These are phyloP conservation scores for Drosophila stalkeri DNA, from an alignment of 2,888 invertebrate species.

Conservation along the genomic window DNA sequence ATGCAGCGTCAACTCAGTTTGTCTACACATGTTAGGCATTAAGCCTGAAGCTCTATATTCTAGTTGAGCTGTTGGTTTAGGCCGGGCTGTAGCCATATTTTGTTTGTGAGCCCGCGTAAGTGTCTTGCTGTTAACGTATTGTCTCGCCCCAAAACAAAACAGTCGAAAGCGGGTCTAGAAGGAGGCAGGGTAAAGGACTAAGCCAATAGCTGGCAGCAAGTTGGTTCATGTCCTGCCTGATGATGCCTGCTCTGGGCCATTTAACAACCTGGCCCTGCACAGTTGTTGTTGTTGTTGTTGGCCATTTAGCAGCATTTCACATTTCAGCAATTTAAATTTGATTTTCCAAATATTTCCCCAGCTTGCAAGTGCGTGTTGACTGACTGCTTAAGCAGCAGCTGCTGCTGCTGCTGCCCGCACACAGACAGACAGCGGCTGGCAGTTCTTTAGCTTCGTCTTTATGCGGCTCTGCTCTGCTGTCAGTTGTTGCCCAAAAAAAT, in stretches of 20 bases:
- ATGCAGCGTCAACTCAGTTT: not conserved
- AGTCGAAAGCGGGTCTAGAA: slow-evolving; percentile 25
- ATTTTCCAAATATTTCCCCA: slow-evolving; percentile 56
- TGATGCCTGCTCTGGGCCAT: slow-evolving; percentile 35
- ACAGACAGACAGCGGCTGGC: not conserved
- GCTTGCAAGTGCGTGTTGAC: slow-evolving; percentile 49
- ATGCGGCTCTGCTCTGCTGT: slow-evolving; percentile 38
- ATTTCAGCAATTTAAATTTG: slow-evolving; percentile 76
- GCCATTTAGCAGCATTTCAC: slow-evolving; percentile 67
- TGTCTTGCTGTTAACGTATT: slow-evolving; percentile 30
- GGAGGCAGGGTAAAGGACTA: no score
- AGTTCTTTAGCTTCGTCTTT: not conserved
- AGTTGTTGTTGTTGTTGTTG: slow-evolving; percentile 44
- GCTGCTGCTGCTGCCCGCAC: slow-evolving; percentile 57
- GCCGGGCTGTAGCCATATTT: slow-evolving; percentile 9
- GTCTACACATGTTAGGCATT: slow-evolving; percentile 30
- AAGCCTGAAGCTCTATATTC: slow-evolving; percentile 12
- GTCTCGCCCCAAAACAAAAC: slow-evolving; percentile 30
- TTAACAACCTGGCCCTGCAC: slow-evolving; percentile 23
- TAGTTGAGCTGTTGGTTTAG: slow-evolving; percentile 30
- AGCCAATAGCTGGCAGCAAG: slow-evolving; percentile 15
- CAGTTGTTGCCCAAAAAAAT: slow-evolving; percentile 38
- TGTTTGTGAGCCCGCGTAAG: slow-evolving; percentile 19
- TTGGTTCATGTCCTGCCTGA: slow-evolving; percentile 20
- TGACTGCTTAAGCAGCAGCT: slow-evolving; percentile 66